phyloP scores from a whole-genome alignment of 2,113 vertebrate genomes.

The Casuarius casuarius region DNA sequence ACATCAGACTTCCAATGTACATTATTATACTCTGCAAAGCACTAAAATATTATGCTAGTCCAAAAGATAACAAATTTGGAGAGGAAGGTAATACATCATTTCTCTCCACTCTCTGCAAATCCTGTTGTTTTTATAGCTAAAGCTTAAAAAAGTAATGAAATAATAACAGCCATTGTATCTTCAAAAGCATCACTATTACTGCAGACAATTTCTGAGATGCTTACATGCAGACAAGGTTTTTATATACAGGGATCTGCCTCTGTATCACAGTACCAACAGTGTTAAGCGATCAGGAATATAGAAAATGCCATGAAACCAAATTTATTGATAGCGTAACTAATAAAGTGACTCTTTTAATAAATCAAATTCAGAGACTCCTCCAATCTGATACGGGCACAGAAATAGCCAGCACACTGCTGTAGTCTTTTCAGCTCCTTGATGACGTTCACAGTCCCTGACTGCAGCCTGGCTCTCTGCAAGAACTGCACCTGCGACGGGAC shows the following conservation, averaged over 20 bases:
- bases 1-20: neutral
- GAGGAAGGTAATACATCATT: neutral
- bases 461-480: neutral
- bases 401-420: neutral
- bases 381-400: neutral
- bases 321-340: neutral
- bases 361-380: neutral
- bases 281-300: neutral
- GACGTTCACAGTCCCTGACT: fast-evolving
- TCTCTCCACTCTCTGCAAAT: neutral
- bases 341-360: neutral
- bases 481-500: fast-evolving
- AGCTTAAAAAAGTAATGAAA: neutral
- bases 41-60: neutral
- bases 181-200: neutral
- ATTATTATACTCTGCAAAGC: neutral
- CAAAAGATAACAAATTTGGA: neutral
- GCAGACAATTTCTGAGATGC: neutral
- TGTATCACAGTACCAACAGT: neutral
- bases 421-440: neutral
- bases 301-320: neutral
- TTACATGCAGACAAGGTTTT: neutral
- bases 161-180: neutral
- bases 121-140: neutral
- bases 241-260: neutral